Percentiles rank a stretch among this genome's conserved stretches.
Conservation (phyloP, 2,113 vertebrate species). For the Varanus salvator region DNA sequence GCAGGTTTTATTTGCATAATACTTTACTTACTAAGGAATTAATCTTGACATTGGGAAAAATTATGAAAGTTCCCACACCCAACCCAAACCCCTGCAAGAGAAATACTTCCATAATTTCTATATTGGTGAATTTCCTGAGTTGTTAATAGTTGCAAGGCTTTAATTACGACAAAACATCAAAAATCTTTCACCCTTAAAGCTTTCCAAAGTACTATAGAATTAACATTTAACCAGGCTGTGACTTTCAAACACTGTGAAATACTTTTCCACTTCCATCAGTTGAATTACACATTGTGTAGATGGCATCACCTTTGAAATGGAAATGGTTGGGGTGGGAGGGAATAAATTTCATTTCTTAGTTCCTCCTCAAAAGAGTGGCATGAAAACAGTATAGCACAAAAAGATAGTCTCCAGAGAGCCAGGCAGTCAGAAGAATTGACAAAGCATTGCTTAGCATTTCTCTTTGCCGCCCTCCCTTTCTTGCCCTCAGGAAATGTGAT, state of each 20-base stretch:
- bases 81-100: background rate
- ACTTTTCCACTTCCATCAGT: background rate
- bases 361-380: conserved; percentile 15
- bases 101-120: background rate
- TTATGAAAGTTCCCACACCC: background rate
- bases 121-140: background rate
- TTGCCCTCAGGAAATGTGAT: background rate
- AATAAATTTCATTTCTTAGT: background rate
- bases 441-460: conserved; percentile 11
- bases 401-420: background rate
- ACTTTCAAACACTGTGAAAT: background rate
- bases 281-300: background rate
- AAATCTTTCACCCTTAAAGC: background rate
- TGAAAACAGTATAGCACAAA: background rate
- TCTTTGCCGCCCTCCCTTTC: background rate
- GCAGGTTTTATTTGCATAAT: background rate
- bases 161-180: background rate
- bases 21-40: background rate
- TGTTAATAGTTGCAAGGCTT: background rate
- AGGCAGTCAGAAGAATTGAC: background rate
- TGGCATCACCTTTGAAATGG: conserved; percentile 6
- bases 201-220: background rate
- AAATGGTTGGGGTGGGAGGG: background rate
- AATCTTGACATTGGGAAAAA: background rate
- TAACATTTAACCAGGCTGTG: background rate